phyloP scores from a whole-genome alignment of 2,113 vertebrate species.

The Gallinago jamesoni region DNA sequence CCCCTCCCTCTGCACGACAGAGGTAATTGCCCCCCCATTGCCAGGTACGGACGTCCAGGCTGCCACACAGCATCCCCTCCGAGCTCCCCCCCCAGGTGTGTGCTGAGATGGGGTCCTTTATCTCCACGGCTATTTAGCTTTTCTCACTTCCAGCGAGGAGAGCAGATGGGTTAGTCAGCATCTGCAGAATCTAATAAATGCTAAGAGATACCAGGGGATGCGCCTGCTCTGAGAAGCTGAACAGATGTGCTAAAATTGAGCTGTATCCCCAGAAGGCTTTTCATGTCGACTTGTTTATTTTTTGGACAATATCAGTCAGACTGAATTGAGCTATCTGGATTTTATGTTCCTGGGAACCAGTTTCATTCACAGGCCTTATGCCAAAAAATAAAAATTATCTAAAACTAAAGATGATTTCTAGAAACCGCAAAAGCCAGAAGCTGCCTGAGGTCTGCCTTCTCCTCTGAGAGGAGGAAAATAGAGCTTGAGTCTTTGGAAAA shows the following conservation, averaged over 20 bases:
- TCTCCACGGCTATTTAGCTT: not conserved
- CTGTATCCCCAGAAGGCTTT: conserved; percentile 36
- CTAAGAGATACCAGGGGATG: not conserved
- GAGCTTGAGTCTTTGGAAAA: conserved; percentile 18
- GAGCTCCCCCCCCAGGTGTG: fast-evolving
- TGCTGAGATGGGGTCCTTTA: not conserved
- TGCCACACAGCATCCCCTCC: fast-evolving
- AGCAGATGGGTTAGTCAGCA: not conserved
- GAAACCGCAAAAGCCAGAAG: not conserved
- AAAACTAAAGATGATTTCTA: conserved; percentile 19
- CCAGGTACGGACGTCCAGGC: not conserved
- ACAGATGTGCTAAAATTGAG: conserved; percentile 52
- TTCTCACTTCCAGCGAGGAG: not conserved
- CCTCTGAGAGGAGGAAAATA: conserved; percentile 25
- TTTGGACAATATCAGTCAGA: conserved; percentile 47
- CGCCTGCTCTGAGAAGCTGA: not conserved
- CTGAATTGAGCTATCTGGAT: conserved; percentile 31
- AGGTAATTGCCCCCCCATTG: not conserved
- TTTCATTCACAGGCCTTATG: conserved; percentile 38
- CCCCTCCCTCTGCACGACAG: fast-evolving
- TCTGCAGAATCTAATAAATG: not conserved
- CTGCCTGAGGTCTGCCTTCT: not conserved
- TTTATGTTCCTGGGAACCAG: conserved; percentile 40
- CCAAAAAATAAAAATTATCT: conserved; percentile 22
- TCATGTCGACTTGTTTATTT: conserved; percentile 25